Evolutionary conservation across 2,113 vertebrate genomes (phyloP).

Genomic region (Mustela nigripes): DNA sequence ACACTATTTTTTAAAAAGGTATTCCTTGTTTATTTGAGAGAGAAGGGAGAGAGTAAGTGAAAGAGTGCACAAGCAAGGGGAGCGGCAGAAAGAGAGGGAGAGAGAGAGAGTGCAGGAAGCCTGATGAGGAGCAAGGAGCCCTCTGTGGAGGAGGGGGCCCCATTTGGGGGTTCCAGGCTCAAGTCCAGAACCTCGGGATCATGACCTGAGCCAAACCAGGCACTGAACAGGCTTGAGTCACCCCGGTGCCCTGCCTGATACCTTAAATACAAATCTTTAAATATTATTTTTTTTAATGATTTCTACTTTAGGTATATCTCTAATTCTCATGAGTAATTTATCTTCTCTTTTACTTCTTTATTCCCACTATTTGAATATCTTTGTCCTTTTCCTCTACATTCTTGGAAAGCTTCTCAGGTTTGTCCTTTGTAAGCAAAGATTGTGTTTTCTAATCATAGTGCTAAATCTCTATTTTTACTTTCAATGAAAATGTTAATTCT

Average conservation of each 20-base stretch:
- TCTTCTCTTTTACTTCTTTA: not conserved
- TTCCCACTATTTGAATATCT: not conserved
- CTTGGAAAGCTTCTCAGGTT: not conserved
- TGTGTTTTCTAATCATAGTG: not conserved
- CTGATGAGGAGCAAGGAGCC: too few species aligned
- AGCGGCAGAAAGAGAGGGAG: not conserved
- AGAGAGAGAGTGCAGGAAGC: too few species aligned
- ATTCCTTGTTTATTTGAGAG: not conserved
- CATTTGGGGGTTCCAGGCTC: too few species aligned
- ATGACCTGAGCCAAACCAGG: not conserved
- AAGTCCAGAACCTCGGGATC: too few species aligned
- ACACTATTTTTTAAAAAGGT: not conserved
- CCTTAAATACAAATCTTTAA: not conserved
- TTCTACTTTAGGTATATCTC: not conserved
- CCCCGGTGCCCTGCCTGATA: not conserved
- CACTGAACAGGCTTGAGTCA: not conserved
- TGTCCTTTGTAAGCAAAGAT: not conserved
- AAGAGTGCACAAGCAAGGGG: not conserved
- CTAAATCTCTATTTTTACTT: constrained; percentile 27
- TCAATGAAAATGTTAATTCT: constrained; percentile 2
- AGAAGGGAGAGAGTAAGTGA: too few species aligned
- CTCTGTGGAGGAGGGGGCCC: too few species aligned
- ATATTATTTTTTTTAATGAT: not conserved
- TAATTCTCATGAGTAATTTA: not conserved
- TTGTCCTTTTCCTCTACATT: not conserved